phyloP scores from a whole-genome alignment of 2,113 vertebrate species.

The Microcebus griseorufus region DNA sequence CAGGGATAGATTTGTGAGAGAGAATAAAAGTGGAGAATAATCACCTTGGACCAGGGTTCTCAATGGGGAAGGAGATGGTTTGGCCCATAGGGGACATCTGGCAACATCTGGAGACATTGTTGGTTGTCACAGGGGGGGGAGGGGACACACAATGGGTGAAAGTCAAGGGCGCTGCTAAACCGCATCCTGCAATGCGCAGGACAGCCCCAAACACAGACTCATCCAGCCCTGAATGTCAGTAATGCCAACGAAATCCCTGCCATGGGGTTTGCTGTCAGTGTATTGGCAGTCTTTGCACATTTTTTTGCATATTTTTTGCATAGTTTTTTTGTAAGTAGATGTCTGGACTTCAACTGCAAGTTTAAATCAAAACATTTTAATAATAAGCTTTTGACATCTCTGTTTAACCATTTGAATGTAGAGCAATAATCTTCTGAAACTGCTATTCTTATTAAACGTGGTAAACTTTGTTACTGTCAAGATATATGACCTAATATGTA shows the following conservation, averaged over 20 bases:
- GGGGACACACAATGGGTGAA: too few relatives aligned
- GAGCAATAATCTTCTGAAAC: background rate
- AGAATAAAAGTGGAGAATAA: background rate
- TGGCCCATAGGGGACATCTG: background rate
- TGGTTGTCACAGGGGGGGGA: background rate
- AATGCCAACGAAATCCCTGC: background rate
- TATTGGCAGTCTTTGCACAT: background rate
- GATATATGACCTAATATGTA: background rate
- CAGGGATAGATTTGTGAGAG: background rate
- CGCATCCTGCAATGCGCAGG: background rate
- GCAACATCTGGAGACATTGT: background rate
- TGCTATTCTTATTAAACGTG: background rate
- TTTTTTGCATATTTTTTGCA: background rate
- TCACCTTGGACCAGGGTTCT: background rate
- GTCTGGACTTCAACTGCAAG: background rate
- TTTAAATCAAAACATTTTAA: background rate
- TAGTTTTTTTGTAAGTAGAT: background rate
- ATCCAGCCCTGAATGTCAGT: too few relatives aligned
- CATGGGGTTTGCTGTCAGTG: fast-evolving
- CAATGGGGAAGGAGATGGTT: fast-evolving
- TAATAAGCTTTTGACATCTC: background rate
- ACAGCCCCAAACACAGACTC: background rate
- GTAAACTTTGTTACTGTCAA: background rate
- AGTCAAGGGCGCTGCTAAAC: background rate
- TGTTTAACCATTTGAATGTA: background rate